Conservation (phyloP, 2,888 invertebrate genomes). For the Willowsia nigromaculata region DNA sequence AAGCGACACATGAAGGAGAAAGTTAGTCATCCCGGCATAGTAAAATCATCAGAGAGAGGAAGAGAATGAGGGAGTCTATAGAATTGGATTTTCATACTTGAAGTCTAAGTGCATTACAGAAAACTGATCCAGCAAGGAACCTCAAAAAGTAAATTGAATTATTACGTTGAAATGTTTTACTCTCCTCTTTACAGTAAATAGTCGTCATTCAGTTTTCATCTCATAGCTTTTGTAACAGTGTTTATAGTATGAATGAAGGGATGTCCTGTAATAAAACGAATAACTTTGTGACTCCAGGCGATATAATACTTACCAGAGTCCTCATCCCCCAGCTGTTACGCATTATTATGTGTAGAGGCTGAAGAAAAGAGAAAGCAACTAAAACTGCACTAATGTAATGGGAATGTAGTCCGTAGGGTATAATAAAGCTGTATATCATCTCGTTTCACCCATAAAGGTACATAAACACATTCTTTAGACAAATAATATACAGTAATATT, state of each 20-base stretch:
- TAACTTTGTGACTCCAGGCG: not conserved
- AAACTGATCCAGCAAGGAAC: not conserved
- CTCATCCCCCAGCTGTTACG: not conserved
- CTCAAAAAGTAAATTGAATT: constrained; percentile 24
- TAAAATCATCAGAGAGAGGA: not conserved
- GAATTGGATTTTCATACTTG: not conserved
- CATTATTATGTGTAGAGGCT: too few relatives aligned
- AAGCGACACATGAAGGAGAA: not conserved
- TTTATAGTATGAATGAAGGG: not conserved
- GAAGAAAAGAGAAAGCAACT: too few relatives aligned
- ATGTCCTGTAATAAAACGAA: constrained; percentile 23
- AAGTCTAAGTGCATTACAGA: not conserved
- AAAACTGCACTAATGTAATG: constrained; percentile 18
- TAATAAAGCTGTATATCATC: constrained; percentile 39
- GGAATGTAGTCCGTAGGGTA: constrained; percentile 38
- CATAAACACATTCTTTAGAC: not conserved
- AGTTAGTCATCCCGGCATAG: too few relatives aligned
- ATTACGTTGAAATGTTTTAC: not conserved
- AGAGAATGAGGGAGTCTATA: not conserved
- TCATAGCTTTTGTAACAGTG: not conserved
- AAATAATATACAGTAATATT: not conserved
- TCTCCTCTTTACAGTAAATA: not conserved
- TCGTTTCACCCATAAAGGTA: not conserved
- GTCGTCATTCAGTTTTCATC: not conserved
- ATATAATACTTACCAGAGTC: not conserved